Evolutionary conservation across 2,888 invertebrate genomes (phyloP).

Genomic region (Seira sanloemensis): DNA sequence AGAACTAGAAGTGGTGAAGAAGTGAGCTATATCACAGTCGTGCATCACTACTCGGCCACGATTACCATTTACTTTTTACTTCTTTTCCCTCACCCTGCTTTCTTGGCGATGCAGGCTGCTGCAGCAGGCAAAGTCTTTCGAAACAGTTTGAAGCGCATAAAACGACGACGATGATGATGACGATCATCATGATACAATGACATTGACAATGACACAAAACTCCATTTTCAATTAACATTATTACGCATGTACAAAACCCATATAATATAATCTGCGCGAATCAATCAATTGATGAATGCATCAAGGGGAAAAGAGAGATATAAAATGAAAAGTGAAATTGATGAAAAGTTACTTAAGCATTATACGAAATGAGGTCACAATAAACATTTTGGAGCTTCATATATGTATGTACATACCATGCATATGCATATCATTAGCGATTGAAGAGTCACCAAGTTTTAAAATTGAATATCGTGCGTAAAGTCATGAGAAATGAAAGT

Average conservation of each 20-base stretch:
- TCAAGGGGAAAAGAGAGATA: neutral
- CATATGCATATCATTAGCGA: no score
- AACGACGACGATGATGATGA: neutral
- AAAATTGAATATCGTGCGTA: neutral
- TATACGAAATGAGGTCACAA: neutral
- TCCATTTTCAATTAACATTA: neutral
- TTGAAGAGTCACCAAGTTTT: neutral
- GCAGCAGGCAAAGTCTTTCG: neutral
- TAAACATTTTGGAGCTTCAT: neutral
- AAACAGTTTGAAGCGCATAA: no score
- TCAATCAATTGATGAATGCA: neutral
- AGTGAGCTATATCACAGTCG: slow-evolving; percentile 10
- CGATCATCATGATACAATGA: neutral
- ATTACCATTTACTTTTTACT: slow-evolving; percentile 6
- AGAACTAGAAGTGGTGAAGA: slow-evolving; percentile 13
- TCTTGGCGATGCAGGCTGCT: neutral
- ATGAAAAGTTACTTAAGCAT: neutral
- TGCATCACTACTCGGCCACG: neutral
- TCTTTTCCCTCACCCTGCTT: neutral
- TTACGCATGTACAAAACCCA: no score
- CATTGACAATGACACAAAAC: slow-evolving; percentile 14
- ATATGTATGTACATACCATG: no score
- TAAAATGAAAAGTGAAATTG: slow-evolving; percentile 9
- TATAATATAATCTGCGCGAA: neutral
- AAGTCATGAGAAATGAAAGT: neutral